Evolutionary conservation across 2,888 invertebrate species (phyloP).

Genomic region (Terebella lapidaria): DNA sequence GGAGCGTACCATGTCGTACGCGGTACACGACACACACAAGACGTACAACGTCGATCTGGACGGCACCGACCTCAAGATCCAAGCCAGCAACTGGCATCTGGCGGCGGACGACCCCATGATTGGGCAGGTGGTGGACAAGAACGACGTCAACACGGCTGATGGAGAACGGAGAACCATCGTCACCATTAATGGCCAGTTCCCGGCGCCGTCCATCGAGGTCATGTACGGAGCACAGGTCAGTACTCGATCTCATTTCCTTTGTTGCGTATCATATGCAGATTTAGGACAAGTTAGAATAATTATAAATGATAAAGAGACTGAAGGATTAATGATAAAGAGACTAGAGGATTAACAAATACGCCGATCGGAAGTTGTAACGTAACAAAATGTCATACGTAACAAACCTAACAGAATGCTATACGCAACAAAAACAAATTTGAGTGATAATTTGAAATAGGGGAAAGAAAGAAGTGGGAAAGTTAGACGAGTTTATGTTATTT

Average conservation of each 20-base stretch:
- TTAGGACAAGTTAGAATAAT: too few relatives aligned
- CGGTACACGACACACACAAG: neutral
- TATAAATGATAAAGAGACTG: too few relatives aligned
- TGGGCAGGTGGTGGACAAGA: conserved; percentile 6
- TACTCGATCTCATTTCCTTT: neutral
- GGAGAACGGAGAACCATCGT: conserved; percentile 33
- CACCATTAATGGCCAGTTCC: conserved; percentile 35
- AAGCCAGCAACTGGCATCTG: neutral
- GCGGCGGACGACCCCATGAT: conserved; percentile 9
- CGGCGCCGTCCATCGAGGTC: conserved; percentile 39
- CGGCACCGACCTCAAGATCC: conserved; percentile 7
- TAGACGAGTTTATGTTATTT: too few relatives aligned
- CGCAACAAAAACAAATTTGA: too few relatives aligned
- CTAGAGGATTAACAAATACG: too few relatives aligned
- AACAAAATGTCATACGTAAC: too few relatives aligned
- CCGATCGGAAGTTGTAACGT: too few relatives aligned
- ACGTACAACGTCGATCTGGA: conserved; percentile 12
- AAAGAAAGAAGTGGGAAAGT: too few relatives aligned
- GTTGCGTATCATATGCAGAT: neutral
- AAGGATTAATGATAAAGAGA: too few relatives aligned
- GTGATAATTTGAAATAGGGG: too few relatives aligned
- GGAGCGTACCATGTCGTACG: conserved; percentile 14
- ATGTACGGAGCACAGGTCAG: conserved; percentile 28
- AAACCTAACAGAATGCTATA: too few relatives aligned
- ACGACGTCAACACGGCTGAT: conserved; percentile 36